Base-by-base conservation (phyloP, 2,797 vertebrate genomes). In the Alexandromys oeconomus region DNA sequence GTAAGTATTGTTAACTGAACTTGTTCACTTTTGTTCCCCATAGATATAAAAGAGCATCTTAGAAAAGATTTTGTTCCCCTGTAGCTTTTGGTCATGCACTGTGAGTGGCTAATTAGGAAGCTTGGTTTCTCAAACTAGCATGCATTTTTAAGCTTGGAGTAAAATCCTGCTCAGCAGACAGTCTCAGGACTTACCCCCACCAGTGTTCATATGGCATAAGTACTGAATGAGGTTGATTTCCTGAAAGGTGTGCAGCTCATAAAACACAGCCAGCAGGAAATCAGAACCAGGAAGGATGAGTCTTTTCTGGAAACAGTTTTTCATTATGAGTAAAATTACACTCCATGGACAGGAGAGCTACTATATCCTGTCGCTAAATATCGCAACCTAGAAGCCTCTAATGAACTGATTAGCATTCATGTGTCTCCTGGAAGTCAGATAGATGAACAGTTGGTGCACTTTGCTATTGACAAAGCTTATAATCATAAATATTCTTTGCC, bases 341-440 rank as follows among this genome's bases (percentile, higher is more conserved):
- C 97, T 98, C 89, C 77, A 91, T 93, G 97, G 98, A 98, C 98
- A 98, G 97, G 98, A 96, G 96, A 97, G 89, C 96, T 97, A 97
- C 97, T 97, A 97, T 86, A 98, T 98, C 97, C 98, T 98, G 97
- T 98, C 78, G 6, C 97, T 98, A 98, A 98, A 98, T 98, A 98
- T 98, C 97, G 98, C 97, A 98, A 98, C 97, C 98, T 98, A 98
- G 97, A 98, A 97, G 94, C 96, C 97, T 96, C 96, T 98, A 98
- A 99, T 98, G 98, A 98, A 98, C 98, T 98, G 98, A 98, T 98
- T 99, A 98, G 97, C 98, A 98, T 99, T 98, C 97, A 95, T 98
- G 77, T 98, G 98, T 98, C 98, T 98, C 98, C 98, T 98, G 97
- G 96, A 98, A 98, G 93, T 98, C 96, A 97, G 97, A 97, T 97